These are phyloP conservation scores for Atta texana DNA, from an alignment of 1,140 invertebrate genomes.

Conservation along the genomic window DNA sequence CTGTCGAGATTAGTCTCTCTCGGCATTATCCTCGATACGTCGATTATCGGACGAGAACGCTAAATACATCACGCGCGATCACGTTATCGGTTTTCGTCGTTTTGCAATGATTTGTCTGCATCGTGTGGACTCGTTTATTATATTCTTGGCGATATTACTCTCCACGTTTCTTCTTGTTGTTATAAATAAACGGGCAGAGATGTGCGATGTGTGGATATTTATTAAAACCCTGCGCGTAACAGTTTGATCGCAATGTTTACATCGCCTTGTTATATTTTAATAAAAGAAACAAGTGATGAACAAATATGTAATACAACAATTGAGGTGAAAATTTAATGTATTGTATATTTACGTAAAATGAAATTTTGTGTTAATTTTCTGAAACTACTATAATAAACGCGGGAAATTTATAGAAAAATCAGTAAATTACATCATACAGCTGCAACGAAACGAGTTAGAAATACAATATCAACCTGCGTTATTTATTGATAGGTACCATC, in stretches of 20 bases:
- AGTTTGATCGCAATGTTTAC: neutral
- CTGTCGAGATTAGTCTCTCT: conserved; percentile 71
- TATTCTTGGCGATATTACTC: conserved; percentile 3
- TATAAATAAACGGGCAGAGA: neutral
- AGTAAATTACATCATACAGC: neutral
- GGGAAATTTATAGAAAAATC: conserved; percentile 35
- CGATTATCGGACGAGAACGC: conserved; percentile 78
- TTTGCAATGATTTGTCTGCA: conserved; percentile 58
- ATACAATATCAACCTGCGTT: conserved; percentile 51
- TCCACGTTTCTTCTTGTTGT: neutral
- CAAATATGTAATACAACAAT: neutral
- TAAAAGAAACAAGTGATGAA: neutral
- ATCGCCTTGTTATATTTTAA: neutral
- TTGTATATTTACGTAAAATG: neutral
- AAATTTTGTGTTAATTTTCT: conserved; percentile 46
- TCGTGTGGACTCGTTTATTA: neutral
- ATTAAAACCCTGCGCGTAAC: neutral
- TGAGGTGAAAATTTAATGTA: neutral
- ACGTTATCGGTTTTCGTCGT: conserved; percentile 42
- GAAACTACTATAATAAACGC: neutral
- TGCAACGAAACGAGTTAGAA: conserved; percentile 7
- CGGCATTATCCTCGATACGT: conserved; percentile 69
- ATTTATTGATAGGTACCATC: conserved; percentile 41
- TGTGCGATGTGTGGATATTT: neutral
- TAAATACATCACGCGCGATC: conserved; percentile 65